Evolutionary conservation across 2,113 vertebrate genomes (phyloP).

Genomic region (Peucedramus taeniatus): DNA sequence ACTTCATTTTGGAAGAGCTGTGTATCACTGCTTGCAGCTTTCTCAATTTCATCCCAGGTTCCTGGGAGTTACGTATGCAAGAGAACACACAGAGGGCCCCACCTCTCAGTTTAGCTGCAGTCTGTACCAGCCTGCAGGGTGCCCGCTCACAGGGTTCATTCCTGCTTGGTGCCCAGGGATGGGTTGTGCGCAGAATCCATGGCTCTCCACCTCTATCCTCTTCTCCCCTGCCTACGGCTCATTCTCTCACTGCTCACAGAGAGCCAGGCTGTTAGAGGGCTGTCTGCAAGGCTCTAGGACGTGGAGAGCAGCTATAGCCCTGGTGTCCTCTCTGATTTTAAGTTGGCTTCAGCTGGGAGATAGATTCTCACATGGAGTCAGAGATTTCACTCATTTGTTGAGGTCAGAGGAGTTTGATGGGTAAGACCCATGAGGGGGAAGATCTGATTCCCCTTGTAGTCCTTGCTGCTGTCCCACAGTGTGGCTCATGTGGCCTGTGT

Average conservation of each 20-base stretch:
- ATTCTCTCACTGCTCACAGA: neutral
- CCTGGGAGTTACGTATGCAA: neutral
- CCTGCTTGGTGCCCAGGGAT: neutral
- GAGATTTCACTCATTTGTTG: neutral
- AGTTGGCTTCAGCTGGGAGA: neutral
- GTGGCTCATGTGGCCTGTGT: fast-evolving
- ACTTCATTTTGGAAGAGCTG: neutral
- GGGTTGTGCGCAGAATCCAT: neutral
- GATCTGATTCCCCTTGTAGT: neutral
- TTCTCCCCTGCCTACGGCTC: neutral
- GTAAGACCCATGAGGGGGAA: neutral
- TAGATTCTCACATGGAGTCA: neutral
- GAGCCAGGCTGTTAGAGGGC: neutral
- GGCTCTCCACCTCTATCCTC: neutral
- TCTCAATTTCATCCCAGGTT: neutral
- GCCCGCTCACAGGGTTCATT: fast-evolving
- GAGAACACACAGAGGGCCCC: neutral
- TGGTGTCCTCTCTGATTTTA: neutral
- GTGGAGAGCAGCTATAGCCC: neutral
- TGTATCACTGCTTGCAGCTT: neutral
- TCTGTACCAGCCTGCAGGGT: fast-evolving
- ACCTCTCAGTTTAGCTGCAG: fast-evolving
- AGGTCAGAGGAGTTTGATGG: neutral
- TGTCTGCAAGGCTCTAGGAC: neutral
- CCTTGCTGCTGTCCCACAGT: neutral